phyloP scores from a whole-genome alignment of 1,140 invertebrate species.

The Leptinotarsa defecta region DNA sequence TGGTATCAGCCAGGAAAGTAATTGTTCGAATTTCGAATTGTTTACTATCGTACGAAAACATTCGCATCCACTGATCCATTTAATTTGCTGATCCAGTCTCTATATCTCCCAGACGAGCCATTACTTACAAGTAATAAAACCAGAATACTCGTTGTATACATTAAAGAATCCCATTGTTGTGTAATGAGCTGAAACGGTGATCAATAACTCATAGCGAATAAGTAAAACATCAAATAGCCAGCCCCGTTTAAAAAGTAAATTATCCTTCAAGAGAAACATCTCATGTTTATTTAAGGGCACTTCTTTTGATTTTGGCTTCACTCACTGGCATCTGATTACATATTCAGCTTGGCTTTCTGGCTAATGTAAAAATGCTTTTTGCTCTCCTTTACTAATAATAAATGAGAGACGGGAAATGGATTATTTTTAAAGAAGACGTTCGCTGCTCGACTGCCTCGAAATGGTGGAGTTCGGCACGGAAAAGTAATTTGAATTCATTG shows the following conservation, averaged over 20 bases:
- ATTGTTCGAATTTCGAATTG: too few species aligned
- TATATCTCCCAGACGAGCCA: neutral
- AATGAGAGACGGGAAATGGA: constrained; percentile 45
- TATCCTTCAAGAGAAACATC: constrained; percentile 34
- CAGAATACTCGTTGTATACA: constrained; percentile 8
- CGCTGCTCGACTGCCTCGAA: neutral
- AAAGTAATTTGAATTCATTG: constrained; percentile 9
- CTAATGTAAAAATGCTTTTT: constrained; percentile 53
- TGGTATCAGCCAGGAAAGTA: too few species aligned
- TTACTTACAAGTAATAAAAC: neutral
- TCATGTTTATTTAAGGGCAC: constrained; percentile 50
- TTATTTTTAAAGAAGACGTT: constrained; percentile 41
- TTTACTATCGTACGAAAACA: too few species aligned
- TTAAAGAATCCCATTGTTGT: constrained; percentile 5
- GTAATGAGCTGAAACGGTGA: constrained; percentile 17
- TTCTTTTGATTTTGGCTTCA: constrained; percentile 49
- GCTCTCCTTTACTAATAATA: constrained; percentile 49
- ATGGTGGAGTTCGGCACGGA: neutral
- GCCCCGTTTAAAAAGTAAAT: constrained; percentile 14
- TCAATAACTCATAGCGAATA: constrained; percentile 21
- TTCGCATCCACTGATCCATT: too few species aligned
- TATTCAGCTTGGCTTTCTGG: constrained; percentile 47
- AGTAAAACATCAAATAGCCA: constrained; percentile 8
- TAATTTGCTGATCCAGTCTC: neutral
- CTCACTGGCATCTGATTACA: constrained; percentile 46